Percentiles rank a stretch among this genome's conserved stretches.
Conservation (phyloP, 1,140 invertebrate genomes). For the Micrasema minimum region DNA sequence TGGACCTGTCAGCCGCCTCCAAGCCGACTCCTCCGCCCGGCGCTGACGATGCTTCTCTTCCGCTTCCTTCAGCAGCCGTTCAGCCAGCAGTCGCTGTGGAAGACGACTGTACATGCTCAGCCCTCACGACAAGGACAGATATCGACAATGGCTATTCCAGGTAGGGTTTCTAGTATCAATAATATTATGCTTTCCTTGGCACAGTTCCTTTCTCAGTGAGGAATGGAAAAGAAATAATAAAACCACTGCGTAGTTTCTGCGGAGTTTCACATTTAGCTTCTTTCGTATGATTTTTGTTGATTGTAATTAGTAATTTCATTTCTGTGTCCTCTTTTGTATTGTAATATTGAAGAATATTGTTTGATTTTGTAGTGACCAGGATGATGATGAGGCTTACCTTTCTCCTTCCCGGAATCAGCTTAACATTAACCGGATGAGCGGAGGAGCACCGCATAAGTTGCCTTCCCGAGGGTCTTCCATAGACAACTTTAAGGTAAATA, state of each 20-base stretch:
- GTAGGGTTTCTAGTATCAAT: too few relatives aligned
- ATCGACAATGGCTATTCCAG: slow-evolving; percentile 52
- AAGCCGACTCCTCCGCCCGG: slow-evolving; percentile 25
- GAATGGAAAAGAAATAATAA: too few relatives aligned
- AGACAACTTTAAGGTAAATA: slow-evolving; percentile 50
- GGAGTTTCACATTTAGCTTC: too few relatives aligned
- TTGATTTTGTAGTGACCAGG: slow-evolving; percentile 43
- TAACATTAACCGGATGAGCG: slow-evolving; percentile 47
- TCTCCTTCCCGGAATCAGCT: slow-evolving; percentile 40
- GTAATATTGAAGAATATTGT: too few relatives aligned
- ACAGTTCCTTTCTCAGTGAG: too few relatives aligned
- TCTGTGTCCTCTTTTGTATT: too few relatives aligned
- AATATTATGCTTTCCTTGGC: too few relatives aligned
- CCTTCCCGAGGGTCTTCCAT: slow-evolving; percentile 41
- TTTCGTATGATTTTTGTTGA: too few relatives aligned
- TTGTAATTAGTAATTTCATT: too few relatives aligned
- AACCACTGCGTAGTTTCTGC: too few relatives aligned
- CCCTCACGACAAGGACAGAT: slow-evolving; percentile 40
- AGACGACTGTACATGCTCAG: slow-evolving; percentile 35
- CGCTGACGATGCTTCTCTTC: background rate
- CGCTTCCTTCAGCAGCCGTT: background rate
- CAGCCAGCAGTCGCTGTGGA: slow-evolving; percentile 10
- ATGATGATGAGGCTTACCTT: slow-evolving; percentile 43
- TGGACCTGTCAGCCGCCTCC: slow-evolving; percentile 15
- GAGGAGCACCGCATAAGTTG: slow-evolving; percentile 33